phyloP scores from a whole-genome alignment of 2,113 vertebrate genomes.

The Saguinus imperator region DNA sequence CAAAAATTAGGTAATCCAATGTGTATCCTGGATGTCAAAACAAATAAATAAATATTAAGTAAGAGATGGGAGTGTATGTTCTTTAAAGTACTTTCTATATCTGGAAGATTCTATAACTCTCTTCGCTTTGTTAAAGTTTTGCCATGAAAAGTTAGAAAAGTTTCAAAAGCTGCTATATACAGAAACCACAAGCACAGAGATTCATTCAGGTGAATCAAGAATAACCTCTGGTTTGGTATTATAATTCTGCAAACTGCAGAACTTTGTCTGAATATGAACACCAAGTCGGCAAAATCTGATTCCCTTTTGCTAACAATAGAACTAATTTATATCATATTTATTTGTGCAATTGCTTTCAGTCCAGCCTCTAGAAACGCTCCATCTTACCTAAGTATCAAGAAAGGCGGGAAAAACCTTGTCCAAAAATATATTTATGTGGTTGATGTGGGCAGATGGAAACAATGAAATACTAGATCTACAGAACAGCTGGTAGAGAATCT shows the following conservation, averaged over 20 bases:
- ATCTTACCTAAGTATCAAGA: constrained; percentile 5
- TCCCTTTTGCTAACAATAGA: not conserved
- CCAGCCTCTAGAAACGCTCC: constrained; percentile 16
- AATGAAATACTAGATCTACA: not conserved
- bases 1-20: not conserved
- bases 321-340: not conserved
- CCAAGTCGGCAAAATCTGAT: constrained; percentile 25
- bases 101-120: not conserved
- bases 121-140: constrained; percentile 29
- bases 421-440: not conserved
- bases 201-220: constrained; percentile 27
- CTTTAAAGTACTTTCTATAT: constrained; percentile 16
- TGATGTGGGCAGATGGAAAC: not conserved
- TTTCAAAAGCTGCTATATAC: not conserved
- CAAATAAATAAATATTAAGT: not conserved
- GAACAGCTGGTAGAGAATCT: not conserved
- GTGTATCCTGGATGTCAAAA: not conserved
- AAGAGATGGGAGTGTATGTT: not conserved
- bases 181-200: not conserved
- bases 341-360: constrained; percentile 11
- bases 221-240: not conserved
- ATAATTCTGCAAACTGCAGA: not conserved
- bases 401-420: not conserved
- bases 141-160: constrained; percentile 20
- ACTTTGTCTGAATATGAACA: constrained; percentile 8